Percentiles rank a stretch among this genome's conserved stretches.
These are phyloP conservation scores for Fragum fragum DNA, from an alignment of 2,888 invertebrate genomes.

Conservation along the genomic window DNA sequence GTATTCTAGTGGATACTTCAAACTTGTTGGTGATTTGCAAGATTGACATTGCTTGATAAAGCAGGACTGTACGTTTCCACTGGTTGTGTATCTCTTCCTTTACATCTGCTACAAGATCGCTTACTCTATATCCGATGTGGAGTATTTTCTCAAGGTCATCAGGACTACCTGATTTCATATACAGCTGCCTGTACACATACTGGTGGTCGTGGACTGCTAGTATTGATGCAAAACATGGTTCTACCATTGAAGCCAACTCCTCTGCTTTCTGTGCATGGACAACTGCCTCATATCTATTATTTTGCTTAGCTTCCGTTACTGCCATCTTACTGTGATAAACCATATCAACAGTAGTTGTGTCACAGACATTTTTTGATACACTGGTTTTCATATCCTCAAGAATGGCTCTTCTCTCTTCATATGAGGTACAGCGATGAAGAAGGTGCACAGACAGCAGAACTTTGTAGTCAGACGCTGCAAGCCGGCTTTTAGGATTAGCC, in stretches of 20 bases:
- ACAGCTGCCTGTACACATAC: slow-evolving; percentile 1
- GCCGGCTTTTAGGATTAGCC: not conserved
- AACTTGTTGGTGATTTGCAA: slow-evolving; percentile 4
- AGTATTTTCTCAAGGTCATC: not conserved
- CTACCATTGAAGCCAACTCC: not conserved
- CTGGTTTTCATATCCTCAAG: not conserved
- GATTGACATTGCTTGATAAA: slow-evolving; percentile 2
- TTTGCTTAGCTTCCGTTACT: not conserved
- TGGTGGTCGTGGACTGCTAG: slow-evolving; percentile 6
- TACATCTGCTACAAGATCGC: not conserved
- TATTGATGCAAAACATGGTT: not conserved
- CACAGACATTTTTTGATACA: not conserved
- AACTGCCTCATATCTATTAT: not conserved
- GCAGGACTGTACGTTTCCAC: not conserved
- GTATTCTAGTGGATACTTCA: not conserved
- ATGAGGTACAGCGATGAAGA: not conserved
- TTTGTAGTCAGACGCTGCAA: not conserved
- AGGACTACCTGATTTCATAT: not conserved
- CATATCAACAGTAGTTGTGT: not conserved
- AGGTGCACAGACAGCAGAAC: not conserved
- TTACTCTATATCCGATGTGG: not conserved
- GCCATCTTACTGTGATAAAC: slow-evolving; percentile 13
- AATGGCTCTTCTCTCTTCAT: not conserved
- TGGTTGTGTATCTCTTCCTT: not conserved
- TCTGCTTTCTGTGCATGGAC: not conserved